Base-by-base conservation (phyloP, 2,113 vertebrate species). In the Psephotus haematonotus region DNA sequence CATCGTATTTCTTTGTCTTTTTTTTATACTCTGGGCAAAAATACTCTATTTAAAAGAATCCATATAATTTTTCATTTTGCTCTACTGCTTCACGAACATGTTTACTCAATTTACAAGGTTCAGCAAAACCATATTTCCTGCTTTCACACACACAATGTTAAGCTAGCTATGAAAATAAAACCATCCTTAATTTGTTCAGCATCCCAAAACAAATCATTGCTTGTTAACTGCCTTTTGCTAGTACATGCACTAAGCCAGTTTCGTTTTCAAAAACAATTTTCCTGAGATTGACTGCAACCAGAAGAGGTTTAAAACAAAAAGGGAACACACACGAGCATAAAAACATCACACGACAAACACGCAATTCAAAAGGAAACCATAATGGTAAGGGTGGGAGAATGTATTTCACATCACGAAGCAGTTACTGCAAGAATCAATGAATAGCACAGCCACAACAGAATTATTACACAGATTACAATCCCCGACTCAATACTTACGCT, bases 391-490 rank as follows among this genome's bases (percentile, higher is more conserved):
- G 70, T 41, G 77, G 95, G 84, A 86, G 64, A 92, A 96, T 28
- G 13, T 63, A 96, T 91, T 93, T 97, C 95, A 94, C 74, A 81
- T 77, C 86, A 85, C 25, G 8, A 88, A 88, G 88, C 53, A 47
- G 87, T 62, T 90, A 68, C 70, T 41, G 79, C 67, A 71, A 64
- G 63, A 89, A 97, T 97, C 95, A 95, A 96, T 94, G 92, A 57
- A 69, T 8, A 93, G 62, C 37, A 72, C 1, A 84, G 91, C 87
- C 95, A 90, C 94, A 88, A 92, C 5, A 80, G 71, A 94, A 95
- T 88, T 96, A 95, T 68, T 59, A 96, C 85, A 75, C 24, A 97
- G 79, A 91, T 80, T 78, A 92, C 77, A 90, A 91, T 47, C 47
- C 15, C 46, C n/a, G 10, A 17, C 89, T 94, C 79, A 90, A 43